Percentiles rank a stretch among this genome's conserved stretches.
Conservation (phyloP, 2,113 vertebrate genomes). For the Lophura nycthemera region DNA sequence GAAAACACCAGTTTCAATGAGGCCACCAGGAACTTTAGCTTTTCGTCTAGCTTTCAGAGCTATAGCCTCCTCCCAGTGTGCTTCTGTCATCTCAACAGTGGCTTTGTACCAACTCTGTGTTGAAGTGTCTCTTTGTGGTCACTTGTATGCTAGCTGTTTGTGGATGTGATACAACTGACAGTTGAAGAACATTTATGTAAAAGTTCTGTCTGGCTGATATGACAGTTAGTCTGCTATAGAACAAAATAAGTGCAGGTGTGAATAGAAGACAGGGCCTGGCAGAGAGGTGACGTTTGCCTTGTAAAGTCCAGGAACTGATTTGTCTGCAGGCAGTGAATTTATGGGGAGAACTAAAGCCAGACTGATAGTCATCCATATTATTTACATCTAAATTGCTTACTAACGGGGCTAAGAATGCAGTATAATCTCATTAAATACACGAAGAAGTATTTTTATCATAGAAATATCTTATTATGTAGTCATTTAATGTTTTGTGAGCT, state of each 20-base stretch:
- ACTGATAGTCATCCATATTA: background rate
- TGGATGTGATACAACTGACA: background rate
- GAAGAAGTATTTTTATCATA: conserved; percentile 3
- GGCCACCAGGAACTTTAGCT: background rate
- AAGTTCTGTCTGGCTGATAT: background rate
- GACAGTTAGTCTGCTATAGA: background rate
- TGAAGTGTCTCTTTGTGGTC: background rate
- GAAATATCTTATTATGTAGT: conserved; percentile 28
- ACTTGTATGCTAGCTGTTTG: fast-evolving
- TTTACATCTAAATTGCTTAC: background rate
- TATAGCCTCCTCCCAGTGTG: background rate
- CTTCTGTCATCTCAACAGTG: background rate
- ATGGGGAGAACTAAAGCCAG: background rate
- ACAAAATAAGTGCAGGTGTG: background rate
- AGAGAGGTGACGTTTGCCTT: background rate
- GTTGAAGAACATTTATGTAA: background rate
- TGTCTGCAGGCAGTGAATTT: background rate
- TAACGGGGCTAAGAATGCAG: background rate
- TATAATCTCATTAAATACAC: background rate
- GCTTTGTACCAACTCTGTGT: background rate
- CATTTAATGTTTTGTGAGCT: conserved; percentile 51
- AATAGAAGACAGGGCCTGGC: background rate
- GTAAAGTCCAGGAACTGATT: background rate
- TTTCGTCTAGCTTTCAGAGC: background rate
- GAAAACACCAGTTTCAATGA: background rate